Evolutionary conservation across 2,113 vertebrate species (phyloP).

Genomic region (Chlamydotis undulata): DNA sequence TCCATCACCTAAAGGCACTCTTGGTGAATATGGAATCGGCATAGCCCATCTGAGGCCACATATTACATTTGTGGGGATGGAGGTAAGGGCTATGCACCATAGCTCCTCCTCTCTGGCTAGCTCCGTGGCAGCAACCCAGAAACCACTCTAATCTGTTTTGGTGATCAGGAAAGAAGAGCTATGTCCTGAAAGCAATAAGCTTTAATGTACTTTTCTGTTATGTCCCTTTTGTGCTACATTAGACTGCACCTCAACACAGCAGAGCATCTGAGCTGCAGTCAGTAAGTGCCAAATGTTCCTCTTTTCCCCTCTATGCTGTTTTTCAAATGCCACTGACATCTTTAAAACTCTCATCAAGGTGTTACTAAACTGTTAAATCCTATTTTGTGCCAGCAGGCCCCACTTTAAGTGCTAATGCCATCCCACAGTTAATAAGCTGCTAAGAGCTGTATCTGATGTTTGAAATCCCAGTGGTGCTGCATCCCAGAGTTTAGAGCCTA

Average conservation of each 20-base stretch:
- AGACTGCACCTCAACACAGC: background rate
- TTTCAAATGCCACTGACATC: background rate
- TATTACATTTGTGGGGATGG: background rate
- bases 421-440: background rate
- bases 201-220: background rate
- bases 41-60: background rate
- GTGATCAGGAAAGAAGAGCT: background rate
- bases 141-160: background rate
- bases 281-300: background rate
- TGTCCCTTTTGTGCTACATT: background rate
- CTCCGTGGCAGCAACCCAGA: background rate
- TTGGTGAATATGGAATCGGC: background rate
- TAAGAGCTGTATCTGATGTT: background rate
- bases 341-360: background rate
- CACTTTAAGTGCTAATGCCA: background rate
- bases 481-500: background rate
- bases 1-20: background rate
- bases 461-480: background rate
- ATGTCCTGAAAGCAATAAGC: background rate
- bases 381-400: background rate
- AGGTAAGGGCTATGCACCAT: background rate
- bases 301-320: background rate
- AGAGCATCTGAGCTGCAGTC: background rate
- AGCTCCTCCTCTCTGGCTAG: background rate
- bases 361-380: background rate